Evolutionary conservation across 1,140 invertebrate genomes (phyloP).

Genomic region (Rhopalosiphum padi): DNA sequence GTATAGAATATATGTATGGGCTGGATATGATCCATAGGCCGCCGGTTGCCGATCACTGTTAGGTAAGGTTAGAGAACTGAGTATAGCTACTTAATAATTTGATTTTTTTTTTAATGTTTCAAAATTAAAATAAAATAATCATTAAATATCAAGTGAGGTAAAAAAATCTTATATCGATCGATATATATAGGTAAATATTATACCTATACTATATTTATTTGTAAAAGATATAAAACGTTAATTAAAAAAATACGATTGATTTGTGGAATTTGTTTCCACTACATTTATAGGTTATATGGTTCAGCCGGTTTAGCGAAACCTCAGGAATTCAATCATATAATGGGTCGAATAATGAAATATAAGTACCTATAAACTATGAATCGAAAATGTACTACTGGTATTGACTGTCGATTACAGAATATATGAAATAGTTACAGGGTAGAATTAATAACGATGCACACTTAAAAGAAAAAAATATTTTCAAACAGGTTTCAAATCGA

Average conservation of each 20-base stretch:
- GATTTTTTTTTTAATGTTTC: neutral
- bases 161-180: neutral
- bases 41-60: no score
- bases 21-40: no score
- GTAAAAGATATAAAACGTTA: neutral
- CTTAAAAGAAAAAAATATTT: neutral
- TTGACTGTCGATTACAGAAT: neutral
- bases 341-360: neutral
- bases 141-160: neutral
- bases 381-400: neutral
- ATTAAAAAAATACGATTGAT: neutral
- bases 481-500: constrained; percentile 20
- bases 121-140: neutral
- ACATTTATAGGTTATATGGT: neutral
- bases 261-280: neutral
- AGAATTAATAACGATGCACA: constrained; percentile 29
- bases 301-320: neutral
- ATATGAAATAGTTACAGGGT: neutral
- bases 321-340: neutral
- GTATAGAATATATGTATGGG: no score
- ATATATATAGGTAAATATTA: neutral
- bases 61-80: neutral
- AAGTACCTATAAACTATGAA: neutral
- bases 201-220: neutral
- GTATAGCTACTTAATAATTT: neutral